Percentiles rank a stretch among this genome's conserved stretches.
Conservation (phyloP, 2,888 invertebrate species). For the Latrodectus hesperus region DNA sequence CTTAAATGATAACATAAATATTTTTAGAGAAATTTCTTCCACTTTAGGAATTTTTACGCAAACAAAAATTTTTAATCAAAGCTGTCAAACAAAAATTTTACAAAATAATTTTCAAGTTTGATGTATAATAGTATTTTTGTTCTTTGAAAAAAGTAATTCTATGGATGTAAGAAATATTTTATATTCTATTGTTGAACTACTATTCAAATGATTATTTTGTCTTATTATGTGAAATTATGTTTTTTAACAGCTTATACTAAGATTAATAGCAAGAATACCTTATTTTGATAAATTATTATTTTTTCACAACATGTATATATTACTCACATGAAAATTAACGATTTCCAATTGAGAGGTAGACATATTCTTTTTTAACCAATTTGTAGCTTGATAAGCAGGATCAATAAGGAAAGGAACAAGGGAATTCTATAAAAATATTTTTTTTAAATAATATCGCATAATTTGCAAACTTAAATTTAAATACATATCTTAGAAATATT, state of each 20-base stretch:
- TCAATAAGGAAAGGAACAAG: constrained; percentile 89
- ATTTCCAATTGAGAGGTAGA: constrained; percentile 83
- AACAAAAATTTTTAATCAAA: too few species aligned
- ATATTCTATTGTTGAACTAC: too few species aligned
- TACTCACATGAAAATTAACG: constrained; percentile 82
- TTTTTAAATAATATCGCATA: too few species aligned
- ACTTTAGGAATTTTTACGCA: too few species aligned
- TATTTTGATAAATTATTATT: not conserved
- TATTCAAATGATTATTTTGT: not conserved
- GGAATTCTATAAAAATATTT: constrained; percentile 74
- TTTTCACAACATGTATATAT: not conserved
- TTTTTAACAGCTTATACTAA: not conserved
- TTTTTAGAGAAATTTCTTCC: too few species aligned
- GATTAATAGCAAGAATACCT: too few species aligned
- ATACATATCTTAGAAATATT: not conserved
- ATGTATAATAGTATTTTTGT: too few species aligned
- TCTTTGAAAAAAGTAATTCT: too few species aligned
- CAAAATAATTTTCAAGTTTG: too few species aligned
- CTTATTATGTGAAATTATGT: not conserved
- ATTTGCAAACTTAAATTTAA: not conserved
- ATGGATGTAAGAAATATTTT: too few species aligned
- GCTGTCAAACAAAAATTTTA: too few species aligned
- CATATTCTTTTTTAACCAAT: constrained; percentile 86
- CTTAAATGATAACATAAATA: too few species aligned
- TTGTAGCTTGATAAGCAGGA: constrained; percentile 87